A percentile compares a stretch with the other conserved stretches of the same genome.
phyloP scores from a whole-genome alignment of 1,140 invertebrate genomes.

The Delia radicum region DNA sequence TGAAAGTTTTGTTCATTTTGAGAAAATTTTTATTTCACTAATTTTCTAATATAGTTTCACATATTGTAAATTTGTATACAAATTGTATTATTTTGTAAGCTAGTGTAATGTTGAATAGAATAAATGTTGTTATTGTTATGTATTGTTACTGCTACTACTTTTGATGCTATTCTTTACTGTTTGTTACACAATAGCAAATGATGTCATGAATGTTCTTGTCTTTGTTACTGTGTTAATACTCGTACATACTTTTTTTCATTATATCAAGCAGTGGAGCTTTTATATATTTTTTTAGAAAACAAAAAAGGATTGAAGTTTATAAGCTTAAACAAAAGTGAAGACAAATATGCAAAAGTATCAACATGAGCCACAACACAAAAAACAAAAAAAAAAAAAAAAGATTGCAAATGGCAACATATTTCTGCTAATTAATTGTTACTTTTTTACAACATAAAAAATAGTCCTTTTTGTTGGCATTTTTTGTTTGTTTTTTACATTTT shows the following conservation, averaged over 20 bases:
- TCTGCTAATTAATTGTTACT: constrained; percentile 26
- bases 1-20: too few species aligned
- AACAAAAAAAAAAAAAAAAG: neutral
- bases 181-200: neutral
- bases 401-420: constrained; percentile 22
- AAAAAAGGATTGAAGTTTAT: constrained; percentile 3
- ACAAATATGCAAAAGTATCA: constrained; percentile 6
- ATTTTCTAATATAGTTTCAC: too few species aligned
- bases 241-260: neutral
- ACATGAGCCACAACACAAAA: neutral
- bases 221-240: neutral
- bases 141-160: neutral
- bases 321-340: constrained; percentile 19
- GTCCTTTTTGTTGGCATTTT: neutral
- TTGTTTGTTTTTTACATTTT: neutral
- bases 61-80: too few species aligned
- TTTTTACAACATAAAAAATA: neutral
- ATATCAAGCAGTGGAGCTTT: neutral
- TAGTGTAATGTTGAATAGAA: too few species aligned
- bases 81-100: too few species aligned
- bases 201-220: neutral
- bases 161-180: neutral
- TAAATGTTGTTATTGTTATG: neutral
- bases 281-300: neutral
- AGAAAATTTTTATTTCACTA: too few species aligned